Evolutionary conservation across 2,797 vertebrate species (phyloP).

Genomic region (Halcyon smyrnensis): DNA sequence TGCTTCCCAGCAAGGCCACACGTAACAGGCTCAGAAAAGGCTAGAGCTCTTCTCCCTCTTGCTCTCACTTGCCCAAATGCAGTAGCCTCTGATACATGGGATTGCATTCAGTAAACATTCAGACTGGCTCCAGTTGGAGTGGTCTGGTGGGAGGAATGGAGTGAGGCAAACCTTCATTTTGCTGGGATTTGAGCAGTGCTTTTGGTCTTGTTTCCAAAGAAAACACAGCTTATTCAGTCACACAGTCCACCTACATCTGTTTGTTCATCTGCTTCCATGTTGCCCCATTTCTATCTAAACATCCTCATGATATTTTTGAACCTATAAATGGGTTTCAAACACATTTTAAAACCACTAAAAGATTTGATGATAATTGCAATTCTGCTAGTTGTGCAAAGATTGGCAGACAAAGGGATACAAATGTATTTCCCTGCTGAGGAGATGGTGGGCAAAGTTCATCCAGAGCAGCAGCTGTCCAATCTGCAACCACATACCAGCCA

Average conservation of each 20-base stretch:
- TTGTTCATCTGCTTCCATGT: neutral
- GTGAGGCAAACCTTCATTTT: neutral
- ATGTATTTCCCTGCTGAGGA: neutral
- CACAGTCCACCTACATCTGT: neutral
- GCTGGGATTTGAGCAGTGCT: neutral
- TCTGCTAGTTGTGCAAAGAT: neutral
- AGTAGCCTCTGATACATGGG: neutral
- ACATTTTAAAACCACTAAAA: neutral
- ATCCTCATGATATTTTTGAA: neutral
- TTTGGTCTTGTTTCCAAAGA: neutral
- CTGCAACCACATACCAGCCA: neutral
- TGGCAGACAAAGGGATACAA: neutral
- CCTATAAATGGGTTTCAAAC: neutral
- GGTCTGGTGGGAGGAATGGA: neutral
- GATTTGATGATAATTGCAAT: neutral
- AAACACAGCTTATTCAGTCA: neutral
- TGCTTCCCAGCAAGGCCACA: neutral
- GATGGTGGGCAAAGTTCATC: neutral
- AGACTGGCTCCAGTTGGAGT: neutral
- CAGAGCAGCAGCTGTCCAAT: neutral
- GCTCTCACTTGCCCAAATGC: neutral
- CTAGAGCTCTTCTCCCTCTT: neutral
- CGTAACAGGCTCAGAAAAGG: neutral
- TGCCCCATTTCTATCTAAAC: fast-evolving
- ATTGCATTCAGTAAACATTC: neutral